Base-by-base conservation (phyloP, 2,888 invertebrate species). In the Melanophora roralis region DNA sequence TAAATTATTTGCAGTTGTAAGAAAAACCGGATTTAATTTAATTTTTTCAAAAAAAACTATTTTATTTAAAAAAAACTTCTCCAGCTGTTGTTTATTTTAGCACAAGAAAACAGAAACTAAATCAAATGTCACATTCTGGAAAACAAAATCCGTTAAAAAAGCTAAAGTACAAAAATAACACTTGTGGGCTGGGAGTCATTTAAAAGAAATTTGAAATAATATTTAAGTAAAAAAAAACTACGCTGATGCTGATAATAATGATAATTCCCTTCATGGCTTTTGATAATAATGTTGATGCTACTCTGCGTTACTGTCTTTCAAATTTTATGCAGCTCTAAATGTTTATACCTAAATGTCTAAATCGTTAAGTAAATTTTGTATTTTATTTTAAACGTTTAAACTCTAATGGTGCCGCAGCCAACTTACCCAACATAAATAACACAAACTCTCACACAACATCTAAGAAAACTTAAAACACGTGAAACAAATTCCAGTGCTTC, bases 21-120 rank as follows among this genome's bases (percentile, higher is more conserved):
- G n/a, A n/a, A n/a, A n/a, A n/a, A n/a, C n/a, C n/a, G n/a, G n/a
- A n/a, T n/a, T n/a, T n/a, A n/a, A n/a, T n/a, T n/a, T n/a, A n/a
- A n/a, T n/a, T n/a, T n/a, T n/a, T n/a, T n/a, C n/a, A n/a, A n/a
- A n/a, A n/a, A n/a, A n/a, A n/a, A n/a, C n/a, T n/a, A n/a, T n/a
- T n/a, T n/a, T n/a, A n/a, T n/a, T n/a, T n/a, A n/a, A n/a, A n/a
- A n/a, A n/a, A n/a, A n/a, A n/a, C n/a, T n/a, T n/a, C n/a, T n/a
- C n/a, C n/a, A n/a, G n/a, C n/a, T n/a, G 75, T 55, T 75, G 45
- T 68, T 75, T 51, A n/a, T 55, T 62, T 75, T 45, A 38, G 40
- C 57, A 57, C 7, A 53, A 14, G 21, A 53, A 19, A 14, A 11
- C 3, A 23, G 3, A 9, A 1, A 34, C 9, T 14, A 43, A 34